Percentiles rank a stretch among this genome's conserved stretches.
Conservation (phyloP, 2,888 invertebrate genomes). For the Leucozona laternaria region DNA sequence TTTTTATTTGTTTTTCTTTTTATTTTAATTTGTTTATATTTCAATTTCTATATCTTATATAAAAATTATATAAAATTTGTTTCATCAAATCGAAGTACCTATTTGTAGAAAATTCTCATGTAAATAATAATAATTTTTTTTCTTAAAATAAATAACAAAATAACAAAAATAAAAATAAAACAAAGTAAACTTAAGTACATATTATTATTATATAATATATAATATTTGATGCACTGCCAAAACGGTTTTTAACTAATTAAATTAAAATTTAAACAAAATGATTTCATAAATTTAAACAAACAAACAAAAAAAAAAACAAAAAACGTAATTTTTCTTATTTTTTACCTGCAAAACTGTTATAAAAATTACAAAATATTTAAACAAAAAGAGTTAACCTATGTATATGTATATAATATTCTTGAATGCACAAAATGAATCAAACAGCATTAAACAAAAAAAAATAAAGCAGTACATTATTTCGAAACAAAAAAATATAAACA, state of each 20-base stretch:
- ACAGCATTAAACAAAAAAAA: conserved; percentile 35
- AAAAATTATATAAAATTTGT: conserved; percentile 50
- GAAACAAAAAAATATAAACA: conserved; percentile 16
- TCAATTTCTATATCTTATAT: conserved; percentile 18
- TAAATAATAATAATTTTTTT: conserved; percentile 62
- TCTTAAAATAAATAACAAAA: conserved; percentile 46
- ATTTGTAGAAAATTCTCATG: conserved; percentile 70
- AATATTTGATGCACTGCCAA: conserved; percentile 78
- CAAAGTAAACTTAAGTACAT: conserved; percentile 69
- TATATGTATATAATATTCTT: conserved; percentile 70
- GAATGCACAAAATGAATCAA: conserved; percentile 65
- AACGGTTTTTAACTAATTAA: conserved; percentile 78
- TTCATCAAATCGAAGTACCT: conserved; percentile 74
- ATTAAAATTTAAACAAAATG: conserved; percentile 63
- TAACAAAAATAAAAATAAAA: conserved; percentile 34
- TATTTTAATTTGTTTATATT: conserved; percentile 6
- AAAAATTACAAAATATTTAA: conserved; percentile 19
- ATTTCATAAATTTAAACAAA: conserved; percentile 43
- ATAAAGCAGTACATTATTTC: conserved; percentile 62
- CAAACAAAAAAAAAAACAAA: too few relatives aligned
- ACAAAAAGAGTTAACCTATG: conserved; percentile 60
- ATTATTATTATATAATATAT: conserved; percentile 76
- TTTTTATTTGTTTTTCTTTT: not conserved
- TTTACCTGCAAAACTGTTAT: conserved; percentile 74
- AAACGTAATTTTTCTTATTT: conserved; percentile 67